Evolutionary conservation across 2,797 vertebrate genomes (phyloP), one percentile per base, ranked within the genome.

Genomic region (Siniperca scherzeri): DNA sequence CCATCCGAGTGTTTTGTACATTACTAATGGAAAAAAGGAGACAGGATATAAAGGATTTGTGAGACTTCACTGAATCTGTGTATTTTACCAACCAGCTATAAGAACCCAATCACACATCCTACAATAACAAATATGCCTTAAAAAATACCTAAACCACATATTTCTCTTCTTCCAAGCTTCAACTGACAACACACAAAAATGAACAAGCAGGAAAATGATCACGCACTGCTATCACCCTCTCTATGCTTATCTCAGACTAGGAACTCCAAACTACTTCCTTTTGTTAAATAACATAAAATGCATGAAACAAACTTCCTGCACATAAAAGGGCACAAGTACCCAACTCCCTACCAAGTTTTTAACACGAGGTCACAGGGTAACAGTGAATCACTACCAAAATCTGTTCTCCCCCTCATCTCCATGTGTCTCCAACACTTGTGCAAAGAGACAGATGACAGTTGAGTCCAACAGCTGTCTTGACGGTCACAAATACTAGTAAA

Each of bases 381-480:
- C 21, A 62, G 50, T 46, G 62, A 72, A 66, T 72, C 33, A 27
- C 11, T 14, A 17, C 17, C 5, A 21, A 19, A 30, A 19, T 19
- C 12, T 55, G 59, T 17, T 19, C 53, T 8, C 13, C 27, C 25
- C 38, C 53, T 22, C 46, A 1, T 69, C 72, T 52, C 70, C 88
- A 82, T 75, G 89, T 92, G 88, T 89, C 89, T 86, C 82, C 38
- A 53, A 66, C 89, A 90, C 85, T 79, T 88, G 90, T 88, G 85
- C 82, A 75, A 7, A 83, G 44, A 80, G 82, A 83, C 87, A 73
- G 60, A 70, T 80, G 88, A 86, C 11, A 19, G 60, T 40, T 9
- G 73, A 70, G 74, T 36, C 55, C 50, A 69, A 2, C 91, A 93
- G 91, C 91, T 93, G 93, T n/a, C 76, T 2, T 33, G 50, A 77